Base-by-base conservation (phyloP, 2,113 vertebrate genomes). In the Oxygymnocypris stewartii region DNA sequence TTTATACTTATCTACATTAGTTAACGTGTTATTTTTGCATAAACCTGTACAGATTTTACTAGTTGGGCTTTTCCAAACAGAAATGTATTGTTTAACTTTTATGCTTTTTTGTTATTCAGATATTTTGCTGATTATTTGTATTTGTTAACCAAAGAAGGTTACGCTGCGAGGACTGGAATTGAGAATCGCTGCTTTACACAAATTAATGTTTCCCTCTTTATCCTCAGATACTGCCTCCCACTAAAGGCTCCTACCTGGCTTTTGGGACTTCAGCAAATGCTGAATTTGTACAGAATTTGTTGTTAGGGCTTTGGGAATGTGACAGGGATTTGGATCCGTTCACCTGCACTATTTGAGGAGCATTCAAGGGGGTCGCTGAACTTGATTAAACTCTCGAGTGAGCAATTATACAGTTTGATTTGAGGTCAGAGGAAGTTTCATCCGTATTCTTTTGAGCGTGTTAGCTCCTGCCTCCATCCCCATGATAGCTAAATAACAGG, bases 341-440 rank as follows among this genome's bases (percentile, higher is more conserved):
- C 25, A 20, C 44, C 44, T 65, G 44, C 59, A 5, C 73, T 76
- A 40, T 77, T 67, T 87, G 71, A 40, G 79, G 25, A 40, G 18
- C 25, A 54, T 75, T 31, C 23, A 20, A 12, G 63, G 71, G 71
- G 69, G 85, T 86, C 6, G 12, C 28, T 12, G 69, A 16, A 61
- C 79, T 59, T 35, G 11, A 59, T 59, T 59, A 74, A 82, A 35
- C 80, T 49, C 61, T 65, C 7, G 18, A 11, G 18, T 49, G 69
- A 71, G 44, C 11, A 69, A 77, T 87, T 67, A 77, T 54, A 65
- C 73, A 42, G 69, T 84, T 69, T 79, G 35, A 59, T 71, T 69
- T 51, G 49, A 71, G 75, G 37, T 69, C 82, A 87, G 37, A 59
- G 18, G 63, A 71, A 84, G 75, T 84, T 84, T 78, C 42, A 69